phyloP scores from a whole-genome alignment of 2,797 vertebrate species.

The Crenichthys baileyi region DNA sequence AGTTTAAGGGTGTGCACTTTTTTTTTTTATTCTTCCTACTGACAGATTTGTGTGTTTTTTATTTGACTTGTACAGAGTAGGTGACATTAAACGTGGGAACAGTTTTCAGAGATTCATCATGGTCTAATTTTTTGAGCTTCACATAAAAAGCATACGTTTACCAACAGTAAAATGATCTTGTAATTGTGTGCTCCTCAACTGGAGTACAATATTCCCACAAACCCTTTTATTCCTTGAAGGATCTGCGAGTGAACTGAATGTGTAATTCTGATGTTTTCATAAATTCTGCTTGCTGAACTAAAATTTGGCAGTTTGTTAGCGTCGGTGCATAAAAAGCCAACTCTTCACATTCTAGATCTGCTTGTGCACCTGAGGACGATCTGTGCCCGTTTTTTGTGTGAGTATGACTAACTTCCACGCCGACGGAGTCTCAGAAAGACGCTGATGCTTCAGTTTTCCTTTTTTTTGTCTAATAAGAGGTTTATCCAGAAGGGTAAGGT shows the following conservation, averaged over 20 bases:
- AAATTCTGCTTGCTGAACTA: constrained; percentile 79
- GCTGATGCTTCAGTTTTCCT: constrained; percentile 45
- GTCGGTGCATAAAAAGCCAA: constrained; percentile 88
- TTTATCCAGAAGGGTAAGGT: constrained; percentile 64
- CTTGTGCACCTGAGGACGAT: constrained; percentile 94
- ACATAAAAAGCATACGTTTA: not conserved
- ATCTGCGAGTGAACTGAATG: constrained; percentile 20
- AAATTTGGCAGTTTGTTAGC: constrained; percentile 84
- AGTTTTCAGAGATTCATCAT: not conserved
- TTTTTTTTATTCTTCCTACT: not conserved
- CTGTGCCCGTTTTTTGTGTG: constrained; percentile 97
- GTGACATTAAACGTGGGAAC: not conserved
- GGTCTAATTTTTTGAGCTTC: not conserved
- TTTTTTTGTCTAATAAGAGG: constrained; percentile 44
- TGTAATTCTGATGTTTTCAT: constrained; percentile 31
- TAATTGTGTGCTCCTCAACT: not conserved
- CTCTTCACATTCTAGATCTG: constrained; percentile 97
- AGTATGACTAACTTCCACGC: constrained; percentile 89
- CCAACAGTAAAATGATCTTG: not conserved
- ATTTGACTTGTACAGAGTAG: not conserved
- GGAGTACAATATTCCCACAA: not conserved
- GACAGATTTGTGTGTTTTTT: not conserved
- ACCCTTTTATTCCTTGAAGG: not conserved
- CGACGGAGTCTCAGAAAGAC: constrained; percentile 45
- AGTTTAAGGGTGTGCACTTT: not conserved